phyloP scores from a whole-genome alignment of 2,113 vertebrate genomes.

The Sapajus apella region DNA sequence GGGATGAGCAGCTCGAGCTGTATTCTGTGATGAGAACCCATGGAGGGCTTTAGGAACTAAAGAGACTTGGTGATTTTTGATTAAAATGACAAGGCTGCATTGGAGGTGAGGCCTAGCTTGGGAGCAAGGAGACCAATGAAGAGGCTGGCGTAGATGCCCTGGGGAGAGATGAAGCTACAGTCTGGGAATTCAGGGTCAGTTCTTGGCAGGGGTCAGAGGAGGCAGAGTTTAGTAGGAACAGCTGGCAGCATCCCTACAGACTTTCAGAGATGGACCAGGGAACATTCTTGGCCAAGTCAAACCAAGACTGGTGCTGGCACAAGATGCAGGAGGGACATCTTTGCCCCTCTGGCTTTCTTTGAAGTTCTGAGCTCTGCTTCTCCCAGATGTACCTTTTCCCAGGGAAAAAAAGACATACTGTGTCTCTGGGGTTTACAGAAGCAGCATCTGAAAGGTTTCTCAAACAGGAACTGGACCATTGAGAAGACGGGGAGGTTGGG shows the following conservation, averaged over 20 bases:
- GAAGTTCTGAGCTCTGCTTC: neutral
- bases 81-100: neutral
- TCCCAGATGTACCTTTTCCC: neutral
- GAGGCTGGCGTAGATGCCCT: fast-evolving
- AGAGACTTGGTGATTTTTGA: neutral
- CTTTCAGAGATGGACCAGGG: neutral
- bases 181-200: neutral
- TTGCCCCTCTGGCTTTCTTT: neutral
- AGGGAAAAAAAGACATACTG: neutral
- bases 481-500: neutral
- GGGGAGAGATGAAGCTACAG: neutral
- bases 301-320: neutral
- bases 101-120: neutral
- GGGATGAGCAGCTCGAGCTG: neutral
- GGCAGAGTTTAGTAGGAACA: neutral
- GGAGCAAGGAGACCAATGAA: neutral
- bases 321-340: neutral
- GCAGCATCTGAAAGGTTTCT: neutral
- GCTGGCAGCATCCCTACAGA: neutral
- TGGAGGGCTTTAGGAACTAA: neutral
- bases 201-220: neutral
- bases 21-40: neutral
- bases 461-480: neutral
- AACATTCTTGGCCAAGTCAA: neutral
- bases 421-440: neutral